phyloP scores from a whole-genome alignment of 1,140 invertebrate species.

The Euborellia annulipes region DNA sequence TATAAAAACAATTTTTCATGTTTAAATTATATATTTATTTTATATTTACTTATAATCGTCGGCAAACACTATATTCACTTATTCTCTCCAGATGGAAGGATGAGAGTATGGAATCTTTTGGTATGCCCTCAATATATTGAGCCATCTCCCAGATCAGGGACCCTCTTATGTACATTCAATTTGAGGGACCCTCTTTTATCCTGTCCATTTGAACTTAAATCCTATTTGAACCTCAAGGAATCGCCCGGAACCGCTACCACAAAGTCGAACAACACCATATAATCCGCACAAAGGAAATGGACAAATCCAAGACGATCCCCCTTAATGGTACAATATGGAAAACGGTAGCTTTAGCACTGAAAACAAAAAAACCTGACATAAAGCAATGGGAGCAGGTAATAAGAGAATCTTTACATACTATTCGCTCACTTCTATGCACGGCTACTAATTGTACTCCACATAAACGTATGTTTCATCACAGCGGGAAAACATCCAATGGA shows the following conservation, averaged over 20 bases:
- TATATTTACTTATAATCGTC: conserved; percentile 14
- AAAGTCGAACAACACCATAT: conserved; percentile 11
- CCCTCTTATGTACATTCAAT: too few species aligned
- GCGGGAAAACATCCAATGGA: neutral
- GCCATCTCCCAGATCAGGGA: too few species aligned
- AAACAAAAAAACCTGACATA: neutral
- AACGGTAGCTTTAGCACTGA: conserved; percentile 10
- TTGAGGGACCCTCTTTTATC: too few species aligned
- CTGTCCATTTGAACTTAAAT: too few species aligned
- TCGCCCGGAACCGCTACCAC: too few species aligned
- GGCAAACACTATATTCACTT: conserved; percentile 11
- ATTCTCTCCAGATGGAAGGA: neutral
- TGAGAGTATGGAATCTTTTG: too few species aligned
- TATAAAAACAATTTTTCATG: conserved; percentile 13
- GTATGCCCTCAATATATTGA: too few species aligned
- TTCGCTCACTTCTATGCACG: conserved; percentile 9
- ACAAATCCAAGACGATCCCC: conserved; percentile 9
- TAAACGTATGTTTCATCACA: neutral
- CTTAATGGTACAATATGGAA: conserved; percentile 16
- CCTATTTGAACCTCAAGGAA: too few species aligned
- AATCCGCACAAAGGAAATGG: conserved; percentile 12
- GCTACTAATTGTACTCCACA: conserved; percentile 7
- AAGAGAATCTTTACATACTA: neutral
- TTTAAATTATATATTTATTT: conserved; percentile 16
- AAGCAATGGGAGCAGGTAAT: conserved; percentile 7